These are phyloP conservation scores for Drosophila bocqueti DNA, from an alignment of 1,140 invertebrate species.

Conservation along the genomic window DNA sequence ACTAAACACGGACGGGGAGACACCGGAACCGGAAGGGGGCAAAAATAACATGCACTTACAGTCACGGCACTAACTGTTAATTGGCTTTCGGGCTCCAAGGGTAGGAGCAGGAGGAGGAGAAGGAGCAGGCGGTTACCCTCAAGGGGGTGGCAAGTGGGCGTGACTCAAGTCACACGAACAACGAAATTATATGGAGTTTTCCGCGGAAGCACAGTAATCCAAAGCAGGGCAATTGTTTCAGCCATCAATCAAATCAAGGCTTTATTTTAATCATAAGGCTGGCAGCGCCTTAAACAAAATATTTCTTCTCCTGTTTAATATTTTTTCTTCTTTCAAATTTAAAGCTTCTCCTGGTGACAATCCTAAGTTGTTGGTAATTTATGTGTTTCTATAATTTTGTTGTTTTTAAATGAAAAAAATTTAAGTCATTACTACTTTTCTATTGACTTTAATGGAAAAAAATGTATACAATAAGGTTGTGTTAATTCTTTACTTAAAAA, in stretches of 20 bases:
- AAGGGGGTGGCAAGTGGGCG: not conserved
- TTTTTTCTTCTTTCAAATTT: not conserved
- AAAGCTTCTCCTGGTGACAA: not conserved
- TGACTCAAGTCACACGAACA: slow-evolving; percentile 15
- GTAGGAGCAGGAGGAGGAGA: not conserved
- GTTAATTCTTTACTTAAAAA: not conserved
- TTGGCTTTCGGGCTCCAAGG: slow-evolving; percentile 46
- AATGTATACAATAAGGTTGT: not conserved
- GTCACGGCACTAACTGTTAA: slow-evolving; percentile 61
- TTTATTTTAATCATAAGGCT: slow-evolving; percentile 21
- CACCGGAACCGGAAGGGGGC: slow-evolving; percentile 26
- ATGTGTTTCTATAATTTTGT: not conserved
- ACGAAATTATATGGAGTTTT: slow-evolving; percentile 15
- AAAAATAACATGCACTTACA: slow-evolving; percentile 44
- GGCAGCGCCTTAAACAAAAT: not conserved
- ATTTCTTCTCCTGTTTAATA: not conserved
- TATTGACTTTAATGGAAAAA: not conserved
- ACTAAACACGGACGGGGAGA: slow-evolving; percentile 2
- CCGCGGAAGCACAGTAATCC: slow-evolving; percentile 14
- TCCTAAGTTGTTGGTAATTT: not conserved
- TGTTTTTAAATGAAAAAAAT: not conserved
- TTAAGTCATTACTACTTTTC: not conserved
- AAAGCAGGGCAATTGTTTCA: slow-evolving; percentile 16
- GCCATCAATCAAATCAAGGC: slow-evolving; percentile 28
- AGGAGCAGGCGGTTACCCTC: not conserved